Conservation (phyloP, 2,113 vertebrate species). For the Nycticorax nycticorax region DNA sequence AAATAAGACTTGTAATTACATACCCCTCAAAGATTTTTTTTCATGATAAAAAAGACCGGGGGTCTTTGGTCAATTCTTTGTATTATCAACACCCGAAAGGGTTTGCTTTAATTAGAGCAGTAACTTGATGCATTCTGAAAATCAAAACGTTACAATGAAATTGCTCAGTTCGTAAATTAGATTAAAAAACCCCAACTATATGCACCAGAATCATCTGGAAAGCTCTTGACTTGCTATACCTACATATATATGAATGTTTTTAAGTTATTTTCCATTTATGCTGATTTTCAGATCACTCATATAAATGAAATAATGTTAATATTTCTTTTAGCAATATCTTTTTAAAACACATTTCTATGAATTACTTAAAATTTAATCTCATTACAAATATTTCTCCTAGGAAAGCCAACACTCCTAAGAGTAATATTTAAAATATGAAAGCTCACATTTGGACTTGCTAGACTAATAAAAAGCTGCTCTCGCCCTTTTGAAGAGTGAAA, state of each 20-base stretch:
- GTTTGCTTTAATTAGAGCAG: conserved; percentile 17
- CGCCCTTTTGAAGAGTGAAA: conserved; percentile 26
- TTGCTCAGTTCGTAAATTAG: not conserved
- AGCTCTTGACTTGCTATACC: not conserved
- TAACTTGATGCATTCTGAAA: conserved; percentile 38
- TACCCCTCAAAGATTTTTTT: conserved; percentile 2
- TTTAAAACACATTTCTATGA: not conserved
- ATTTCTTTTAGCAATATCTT: conserved; percentile 22
- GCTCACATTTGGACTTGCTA: conserved; percentile 21
- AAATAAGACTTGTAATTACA: not conserved
- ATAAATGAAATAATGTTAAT: not conserved
- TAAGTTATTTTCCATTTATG: not conserved
- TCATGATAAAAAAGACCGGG: conserved; percentile 10
- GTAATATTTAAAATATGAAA: conserved; percentile 45
- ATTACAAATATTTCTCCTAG: conserved; percentile 30
- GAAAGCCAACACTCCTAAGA: conserved; percentile 30
- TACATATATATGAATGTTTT: not conserved
- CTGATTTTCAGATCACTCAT: conserved; percentile 19
- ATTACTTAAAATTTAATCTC: conserved; percentile 22
- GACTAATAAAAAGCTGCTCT: conserved; percentile 20
- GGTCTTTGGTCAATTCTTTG: conserved; percentile 11
- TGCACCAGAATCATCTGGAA: conserved; percentile 8
- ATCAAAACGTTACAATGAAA: not conserved
- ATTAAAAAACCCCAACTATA: not conserved
- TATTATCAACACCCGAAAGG: not conserved